Conservation (phyloP, 2,888 invertebrate genomes). For the Boloria euphrosyne region DNA sequence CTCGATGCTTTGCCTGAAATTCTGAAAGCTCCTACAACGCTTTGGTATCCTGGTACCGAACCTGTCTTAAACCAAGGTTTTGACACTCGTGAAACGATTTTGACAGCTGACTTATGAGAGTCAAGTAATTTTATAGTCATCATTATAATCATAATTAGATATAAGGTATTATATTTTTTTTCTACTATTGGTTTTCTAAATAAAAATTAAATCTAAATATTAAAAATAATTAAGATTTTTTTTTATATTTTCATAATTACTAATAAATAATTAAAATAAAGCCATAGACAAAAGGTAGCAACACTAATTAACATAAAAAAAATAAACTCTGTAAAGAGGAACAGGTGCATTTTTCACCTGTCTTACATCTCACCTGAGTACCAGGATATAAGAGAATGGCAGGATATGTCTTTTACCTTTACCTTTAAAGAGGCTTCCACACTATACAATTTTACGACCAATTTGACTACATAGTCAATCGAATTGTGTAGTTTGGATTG, state of each 20-base stretch:
- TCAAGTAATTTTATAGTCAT: not conserved
- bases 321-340: slow-evolving; percentile 40
- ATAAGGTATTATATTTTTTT: too few species aligned
- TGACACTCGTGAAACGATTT: slow-evolving; percentile 73
- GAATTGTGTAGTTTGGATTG: too few species aligned
- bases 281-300: not conserved
- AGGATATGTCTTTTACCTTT: slow-evolving; percentile 57
- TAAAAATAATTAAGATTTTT: too few species aligned
- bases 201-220: too few species aligned
- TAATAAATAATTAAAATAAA: not conserved
- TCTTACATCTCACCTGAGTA: slow-evolving; percentile 73
- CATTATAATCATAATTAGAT: not conserved
- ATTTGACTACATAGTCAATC: too few species aligned
- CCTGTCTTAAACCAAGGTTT: slow-evolving; percentile 76
- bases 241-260: not conserved
- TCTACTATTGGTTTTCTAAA: too few species aligned
- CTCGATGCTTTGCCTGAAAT: slow-evolving; percentile 11
- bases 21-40: slow-evolving; percentile 41
- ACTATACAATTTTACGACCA: too few species aligned
- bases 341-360: slow-evolving; percentile 72
- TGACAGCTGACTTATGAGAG: slow-evolving; percentile 66
- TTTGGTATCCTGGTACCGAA: slow-evolving; percentile 65
- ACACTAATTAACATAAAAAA: not conserved
- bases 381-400: slow-evolving; percentile 58
- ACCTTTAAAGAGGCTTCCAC: slow-evolving; percentile 39